Evolutionary conservation across 2,888 invertebrate species (phyloP), one percentile per base, ranked within the genome.

Genomic region (Ennomos fuscantarius): DNA sequence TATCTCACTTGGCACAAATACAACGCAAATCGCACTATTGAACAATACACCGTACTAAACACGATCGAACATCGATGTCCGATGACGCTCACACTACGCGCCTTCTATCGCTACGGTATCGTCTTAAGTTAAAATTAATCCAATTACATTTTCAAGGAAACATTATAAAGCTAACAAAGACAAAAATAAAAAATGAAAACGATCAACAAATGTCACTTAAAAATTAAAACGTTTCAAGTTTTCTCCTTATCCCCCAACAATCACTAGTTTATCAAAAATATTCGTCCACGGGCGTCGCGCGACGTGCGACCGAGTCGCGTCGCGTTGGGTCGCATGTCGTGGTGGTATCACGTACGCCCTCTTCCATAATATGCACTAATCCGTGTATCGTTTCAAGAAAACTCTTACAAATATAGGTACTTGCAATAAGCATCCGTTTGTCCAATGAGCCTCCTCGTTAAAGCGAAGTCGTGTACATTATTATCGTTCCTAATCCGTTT

Each of bases 1-100:
- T 85, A 91, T 88, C 88, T 89, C 89, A 89, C 89, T 92, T 90
- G 92, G 91, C 92, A 92, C 92, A 89, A 87, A 84, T 82, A 83
- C 83, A 88, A 89, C 86, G 84, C 85, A 88, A 89, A 86, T 84
- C 82, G 84, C 85, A 86, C 84, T 84, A 81, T 81, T 80, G 80
- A 83, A 84, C 81, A 83, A 79, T 81, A 83, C 84, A 84, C 82
- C 78, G 77, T 76, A 80, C 81, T 72, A 76, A 73, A 66, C 49
- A 55, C 74, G 79, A 79, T 75, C 74, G 76, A 78, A 79, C 77
- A 31, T 43, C 78, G 78, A 81, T 77, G 76, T 79, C 78, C 49
- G 78, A 81, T 75, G 73, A 79, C 76, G 74, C 74, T 77, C 72
- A 74, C 73, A 79, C 73, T 73, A 48, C 80, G 78, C 78, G 80